Conservation (phyloP, 1,140 invertebrate species). For the Cydia pomonella region DNA sequence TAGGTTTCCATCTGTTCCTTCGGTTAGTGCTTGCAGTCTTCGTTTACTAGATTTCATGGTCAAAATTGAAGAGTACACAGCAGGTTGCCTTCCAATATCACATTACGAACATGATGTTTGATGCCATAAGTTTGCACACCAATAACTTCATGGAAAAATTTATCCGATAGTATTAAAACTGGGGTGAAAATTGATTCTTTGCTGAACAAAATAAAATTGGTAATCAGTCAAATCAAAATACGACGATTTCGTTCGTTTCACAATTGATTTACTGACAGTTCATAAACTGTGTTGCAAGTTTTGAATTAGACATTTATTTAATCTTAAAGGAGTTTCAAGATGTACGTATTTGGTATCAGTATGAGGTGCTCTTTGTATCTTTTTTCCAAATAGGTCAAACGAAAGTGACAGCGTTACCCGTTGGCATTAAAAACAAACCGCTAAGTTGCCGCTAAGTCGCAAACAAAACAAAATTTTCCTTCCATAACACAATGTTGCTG, state of each 20-base stretch:
- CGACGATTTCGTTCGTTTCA: slow-evolving; percentile 18
- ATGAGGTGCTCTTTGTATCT: no score
- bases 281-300: neutral
- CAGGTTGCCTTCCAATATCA: slow-evolving; percentile 53
- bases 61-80: slow-evolving; percentile 49
- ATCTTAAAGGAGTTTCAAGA: neutral
- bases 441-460: no score
- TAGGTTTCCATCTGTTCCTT: slow-evolving; percentile 70
- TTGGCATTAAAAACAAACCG: no score
- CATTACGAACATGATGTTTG: slow-evolving; percentile 47
- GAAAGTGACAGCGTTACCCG: no score
- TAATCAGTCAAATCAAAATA: slow-evolving; percentile 25
- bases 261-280: slow-evolving; percentile 29
- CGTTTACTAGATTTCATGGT: slow-evolving; percentile 80
- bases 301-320: neutral
- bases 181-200: neutral
- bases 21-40: slow-evolving; percentile 76
- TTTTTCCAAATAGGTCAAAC: no score
- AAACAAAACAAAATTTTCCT: no score
- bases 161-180: neutral
- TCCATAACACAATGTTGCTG: no score
- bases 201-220: slow-evolving; percentile 18
- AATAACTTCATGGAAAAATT: neutral
- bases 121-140: neutral
- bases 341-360: no score